phyloP scores from a whole-genome alignment of 2,113 vertebrate genomes.

The Salminus brasiliensis region DNA sequence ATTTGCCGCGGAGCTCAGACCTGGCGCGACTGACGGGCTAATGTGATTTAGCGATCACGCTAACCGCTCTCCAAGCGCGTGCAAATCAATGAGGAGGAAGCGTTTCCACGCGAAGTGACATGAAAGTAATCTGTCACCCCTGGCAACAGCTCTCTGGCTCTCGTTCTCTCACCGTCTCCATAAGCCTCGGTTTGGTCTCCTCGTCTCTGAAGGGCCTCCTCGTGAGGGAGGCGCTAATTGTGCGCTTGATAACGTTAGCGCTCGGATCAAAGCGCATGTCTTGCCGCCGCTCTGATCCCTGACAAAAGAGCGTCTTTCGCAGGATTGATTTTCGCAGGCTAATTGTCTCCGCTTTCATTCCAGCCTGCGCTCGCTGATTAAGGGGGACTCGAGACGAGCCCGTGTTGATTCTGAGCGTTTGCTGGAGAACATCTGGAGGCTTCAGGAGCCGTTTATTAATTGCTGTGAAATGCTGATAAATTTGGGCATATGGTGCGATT shows the following conservation, averaged over 20 bases:
- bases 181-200: constrained; percentile 69
- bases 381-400: background rate
- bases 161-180: background rate
- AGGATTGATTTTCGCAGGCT: constrained; percentile 28
- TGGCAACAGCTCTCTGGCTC: constrained; percentile 75
- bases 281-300: constrained; percentile 33
- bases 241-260: constrained; percentile 67
- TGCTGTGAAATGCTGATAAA: background rate
- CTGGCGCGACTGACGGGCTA: constrained; percentile 70
- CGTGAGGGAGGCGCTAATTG: constrained; percentile 71
- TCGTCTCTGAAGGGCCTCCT: constrained; percentile 60
- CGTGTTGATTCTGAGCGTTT: background rate
- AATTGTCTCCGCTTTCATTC: constrained; percentile 24
- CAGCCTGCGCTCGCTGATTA: background rate
- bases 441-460: background rate
- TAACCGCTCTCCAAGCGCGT: constrained; percentile 73
- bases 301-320: background rate
- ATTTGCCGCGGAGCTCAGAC: constrained; percentile 74
- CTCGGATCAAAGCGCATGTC: constrained; percentile 65
- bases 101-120: constrained; percentile 75
- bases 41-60: constrained; percentile 78
- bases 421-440: background rate
- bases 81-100: constrained; percentile 77
- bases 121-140: constrained; percentile 79
- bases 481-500: no score